Evolutionary conservation across 2,113 vertebrate genomes (phyloP).

Genomic region (Parus major): DNA sequence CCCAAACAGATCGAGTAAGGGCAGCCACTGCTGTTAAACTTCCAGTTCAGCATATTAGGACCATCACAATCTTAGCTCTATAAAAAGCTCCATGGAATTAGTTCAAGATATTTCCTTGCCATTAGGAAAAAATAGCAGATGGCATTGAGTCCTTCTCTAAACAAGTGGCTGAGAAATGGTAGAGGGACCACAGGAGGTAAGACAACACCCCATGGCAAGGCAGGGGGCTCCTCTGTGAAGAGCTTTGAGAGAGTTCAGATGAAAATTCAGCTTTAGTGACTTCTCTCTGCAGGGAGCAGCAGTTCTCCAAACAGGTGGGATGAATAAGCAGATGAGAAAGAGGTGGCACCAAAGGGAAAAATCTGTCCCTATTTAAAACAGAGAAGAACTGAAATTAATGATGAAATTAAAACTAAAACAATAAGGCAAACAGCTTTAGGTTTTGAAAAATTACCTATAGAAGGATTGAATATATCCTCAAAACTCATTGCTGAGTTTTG

Average conservation of each 20-base stretch:
- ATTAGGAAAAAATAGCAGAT: slow-evolving; percentile 34
- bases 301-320: not conserved
- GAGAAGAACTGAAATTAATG: not conserved
- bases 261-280: not conserved
- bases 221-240: not conserved
- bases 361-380: not conserved
- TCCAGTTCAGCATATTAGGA: not conserved
- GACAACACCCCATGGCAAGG: not conserved
- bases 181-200: not conserved
- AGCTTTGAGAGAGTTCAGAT: not conserved
- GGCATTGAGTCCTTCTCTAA: not conserved
- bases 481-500: not conserved
- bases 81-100: slow-evolving; percentile 33
- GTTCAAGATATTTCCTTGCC: slow-evolving; percentile 17
- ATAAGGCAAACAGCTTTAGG: not conserved
- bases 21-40: not conserved
- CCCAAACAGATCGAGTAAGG: not conserved
- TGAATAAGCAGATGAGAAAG: not conserved
- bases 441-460: not conserved
- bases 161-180: not conserved
- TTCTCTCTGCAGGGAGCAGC: not conserved
- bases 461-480: not conserved
- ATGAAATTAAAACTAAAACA: not conserved
- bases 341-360: not conserved
- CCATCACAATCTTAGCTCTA: slow-evolving; percentile 16